phyloP scores from a whole-genome alignment of 1,140 invertebrate genomes.

The Limonius californicus region DNA sequence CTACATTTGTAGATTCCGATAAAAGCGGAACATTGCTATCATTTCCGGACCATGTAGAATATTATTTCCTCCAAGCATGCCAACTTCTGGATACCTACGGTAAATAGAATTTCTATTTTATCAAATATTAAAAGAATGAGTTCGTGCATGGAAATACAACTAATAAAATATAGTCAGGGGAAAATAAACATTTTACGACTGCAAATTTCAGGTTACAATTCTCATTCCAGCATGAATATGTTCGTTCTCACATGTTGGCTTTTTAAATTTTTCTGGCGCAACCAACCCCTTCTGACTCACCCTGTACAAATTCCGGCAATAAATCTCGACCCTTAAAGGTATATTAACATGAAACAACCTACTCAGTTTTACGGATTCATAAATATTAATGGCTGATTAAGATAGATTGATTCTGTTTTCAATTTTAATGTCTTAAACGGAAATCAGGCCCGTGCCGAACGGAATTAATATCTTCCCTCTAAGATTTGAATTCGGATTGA shows the following conservation, averaged over 20 bases:
- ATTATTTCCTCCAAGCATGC: conserved; percentile 30
- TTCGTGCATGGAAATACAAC: conserved; percentile 5
- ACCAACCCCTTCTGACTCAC: background rate
- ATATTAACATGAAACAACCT: background rate
- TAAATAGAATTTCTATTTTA: conserved; percentile 15
- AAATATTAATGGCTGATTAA: background rate
- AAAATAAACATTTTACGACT: conserved; percentile 6
- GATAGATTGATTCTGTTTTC: background rate
- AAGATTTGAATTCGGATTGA: background rate
- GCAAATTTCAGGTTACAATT: background rate
- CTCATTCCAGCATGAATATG: background rate
- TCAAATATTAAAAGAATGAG: conserved; percentile 10
- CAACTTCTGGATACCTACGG: background rate
- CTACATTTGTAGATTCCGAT: conserved; percentile 26
- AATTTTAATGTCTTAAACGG: background rate
- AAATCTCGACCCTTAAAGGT: background rate
- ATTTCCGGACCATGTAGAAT: conserved; percentile 32
- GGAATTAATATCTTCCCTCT: background rate
- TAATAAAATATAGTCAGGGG: conserved; percentile 3
- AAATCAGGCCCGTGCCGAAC: background rate
- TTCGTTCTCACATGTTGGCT: background rate
- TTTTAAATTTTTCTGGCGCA: background rate
- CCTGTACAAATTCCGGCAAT: background rate
- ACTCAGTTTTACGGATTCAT: background rate
- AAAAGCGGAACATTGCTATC: conserved; percentile 35